phyloP scores from a whole-genome alignment of 2,888 invertebrate genomes.

The Mythimna impura region DNA sequence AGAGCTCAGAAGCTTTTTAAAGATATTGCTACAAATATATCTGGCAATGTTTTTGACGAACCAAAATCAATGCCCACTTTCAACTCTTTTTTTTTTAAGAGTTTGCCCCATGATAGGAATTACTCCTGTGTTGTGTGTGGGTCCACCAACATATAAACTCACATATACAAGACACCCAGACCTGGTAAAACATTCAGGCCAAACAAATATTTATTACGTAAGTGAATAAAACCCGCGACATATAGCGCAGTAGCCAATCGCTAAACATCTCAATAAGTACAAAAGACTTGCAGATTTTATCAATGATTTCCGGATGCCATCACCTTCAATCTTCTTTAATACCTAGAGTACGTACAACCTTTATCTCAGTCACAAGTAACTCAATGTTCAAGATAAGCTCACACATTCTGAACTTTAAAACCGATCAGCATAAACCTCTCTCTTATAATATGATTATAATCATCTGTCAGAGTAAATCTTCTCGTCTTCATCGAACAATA shows the following conservation, averaged over 20 bases:
- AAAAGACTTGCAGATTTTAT: conserved; percentile 4
- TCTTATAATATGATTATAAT: conserved; percentile 52
- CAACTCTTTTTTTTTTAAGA: neutral
- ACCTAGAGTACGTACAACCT: neutral
- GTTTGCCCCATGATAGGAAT: too few relatives aligned
- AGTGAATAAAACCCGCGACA: neutral
- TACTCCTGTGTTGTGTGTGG: too few relatives aligned
- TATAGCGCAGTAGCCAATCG: too few relatives aligned
- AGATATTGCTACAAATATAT: conserved; percentile 26
- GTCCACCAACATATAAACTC: too few relatives aligned
- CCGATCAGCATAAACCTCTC: conserved; percentile 42
- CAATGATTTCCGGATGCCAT: neutral
- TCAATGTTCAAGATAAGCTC: conserved; percentile 19
- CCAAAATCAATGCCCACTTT: neutral
- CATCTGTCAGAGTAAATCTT: conserved; percentile 60
- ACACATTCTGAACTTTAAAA: conserved; percentile 25
- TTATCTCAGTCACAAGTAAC: neutral
- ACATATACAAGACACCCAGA: too few relatives aligned
- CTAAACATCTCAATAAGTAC: neutral
- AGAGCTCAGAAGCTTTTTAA: conserved; percentile 15
- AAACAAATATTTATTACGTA: neutral
- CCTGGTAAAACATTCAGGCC: too few relatives aligned
- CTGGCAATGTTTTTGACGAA: neutral
- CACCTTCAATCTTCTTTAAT: neutral
- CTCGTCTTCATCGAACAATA: conserved; percentile 56